Evolutionary conservation across 2,113 vertebrate genomes (phyloP), one percentile per base, ranked within the genome.

Genomic region (Symphodus melops): DNA sequence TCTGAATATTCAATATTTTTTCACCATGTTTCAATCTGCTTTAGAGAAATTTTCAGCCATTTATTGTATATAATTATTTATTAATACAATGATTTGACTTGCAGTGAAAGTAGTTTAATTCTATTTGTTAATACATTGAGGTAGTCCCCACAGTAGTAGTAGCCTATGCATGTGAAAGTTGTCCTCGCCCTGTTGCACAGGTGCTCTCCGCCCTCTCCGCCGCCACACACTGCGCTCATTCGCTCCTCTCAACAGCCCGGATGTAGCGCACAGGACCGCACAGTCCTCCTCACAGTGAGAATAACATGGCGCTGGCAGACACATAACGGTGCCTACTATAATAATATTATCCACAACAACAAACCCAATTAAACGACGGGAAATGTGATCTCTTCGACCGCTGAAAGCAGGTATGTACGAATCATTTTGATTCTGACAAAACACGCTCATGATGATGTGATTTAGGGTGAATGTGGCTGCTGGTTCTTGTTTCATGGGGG

Each of bases 281-380:
- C 85, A 81, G 79, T 79, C 58, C 83, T 80, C 83, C 76, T 70
- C 87, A 80, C 82, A 58, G 55, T 58, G 84, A 87, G 75, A 83
- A 87, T 92, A 93, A 93, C 92, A 93, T 93, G 92, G 92, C 92
- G 92, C 91, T 89, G 83, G 86, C 82, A 80, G 76, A 83, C 83
- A 89, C 92, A 82, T 90, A 92, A 74, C 92, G 86, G 87, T 71
- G 82, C 82, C 76, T 81, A 67, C 77, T 75, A 55, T 62, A 59
- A 72, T 61, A 62, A 83, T n/a, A 78, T 57, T 53, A 65, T 42
- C 62, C 54, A 56, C 71, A 33, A 36, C 9, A 83, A 44, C 55
- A 69, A 63, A 81, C 77, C 83, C 49, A 73, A 84, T 58, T 44
- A 75, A 88, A 53, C 82, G 8, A 39, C 84, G 66, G 91, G 92